Evolutionary conservation across 2,797 vertebrate genomes (phyloP).

Genomic region (Tenualosa thibaudeaui): DNA sequence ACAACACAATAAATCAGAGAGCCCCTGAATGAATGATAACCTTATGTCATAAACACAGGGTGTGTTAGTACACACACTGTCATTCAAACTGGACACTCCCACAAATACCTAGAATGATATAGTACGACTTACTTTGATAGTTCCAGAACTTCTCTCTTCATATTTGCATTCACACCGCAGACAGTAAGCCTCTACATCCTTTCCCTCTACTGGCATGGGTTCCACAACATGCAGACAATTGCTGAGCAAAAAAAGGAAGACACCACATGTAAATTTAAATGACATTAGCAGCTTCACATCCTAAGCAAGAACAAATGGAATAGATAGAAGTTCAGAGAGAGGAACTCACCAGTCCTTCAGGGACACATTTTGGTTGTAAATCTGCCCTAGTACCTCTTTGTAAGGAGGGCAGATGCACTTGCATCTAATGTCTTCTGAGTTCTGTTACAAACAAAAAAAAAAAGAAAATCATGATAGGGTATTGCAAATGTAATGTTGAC

Average conservation of each 20-base stretch:
- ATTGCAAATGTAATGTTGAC: neutral
- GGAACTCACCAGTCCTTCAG: slow-evolving; percentile 94
- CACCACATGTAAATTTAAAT: neutral
- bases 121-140: slow-evolving; percentile 83
- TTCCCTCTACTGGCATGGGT: slow-evolving; percentile 93
- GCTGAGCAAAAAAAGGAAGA: slow-evolving; percentile 65
- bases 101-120: neutral
- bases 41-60: no score
- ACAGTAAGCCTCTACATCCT: slow-evolving; percentile 96
- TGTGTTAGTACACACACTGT: no score
- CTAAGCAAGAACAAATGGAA: neutral
- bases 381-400: slow-evolving; percentile 86
- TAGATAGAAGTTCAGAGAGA: neutral
- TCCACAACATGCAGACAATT: slow-evolving; percentile 96
- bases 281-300: neutral
- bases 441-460: slow-evolving; percentile 68
- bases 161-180: slow-evolving; percentile 98
- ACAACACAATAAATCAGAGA: neutral
- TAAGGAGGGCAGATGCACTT: slow-evolving; percentile 99
- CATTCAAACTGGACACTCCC: neutral
- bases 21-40: no score
- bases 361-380: slow-evolving; percentile 96
- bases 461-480: neutral
- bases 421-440: slow-evolving; percentile 92
- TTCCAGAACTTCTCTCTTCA: slow-evolving; percentile 95